Percentiles rank a stretch among this genome's conserved stretches.
Evolutionary conservation across 2,888 invertebrate genomes (phyloP).

Genomic region (Boloria euphrosyne): DNA sequence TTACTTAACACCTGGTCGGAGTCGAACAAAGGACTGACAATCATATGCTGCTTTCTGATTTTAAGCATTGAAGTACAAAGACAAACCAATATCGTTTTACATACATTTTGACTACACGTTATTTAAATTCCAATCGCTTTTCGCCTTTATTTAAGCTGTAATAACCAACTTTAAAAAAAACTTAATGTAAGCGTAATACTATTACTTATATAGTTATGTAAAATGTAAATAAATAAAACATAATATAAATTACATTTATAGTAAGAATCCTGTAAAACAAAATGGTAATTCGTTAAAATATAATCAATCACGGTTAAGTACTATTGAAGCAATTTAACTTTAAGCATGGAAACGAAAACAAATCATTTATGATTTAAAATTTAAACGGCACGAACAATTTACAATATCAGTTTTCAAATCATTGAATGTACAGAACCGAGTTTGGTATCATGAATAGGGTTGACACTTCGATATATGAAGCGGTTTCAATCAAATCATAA

Average conservation of each 20-base stretch:
- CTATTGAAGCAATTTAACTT: neutral
- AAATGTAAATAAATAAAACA: no score
- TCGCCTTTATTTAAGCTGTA: no score
- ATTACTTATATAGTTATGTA: no score
- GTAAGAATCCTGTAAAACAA: slow-evolving; percentile 3
- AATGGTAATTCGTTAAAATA: slow-evolving; percentile 1
- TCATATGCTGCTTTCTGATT: slow-evolving; percentile 13
- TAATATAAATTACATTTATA: no score
- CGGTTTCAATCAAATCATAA: no score
- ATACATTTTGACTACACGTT: no score
- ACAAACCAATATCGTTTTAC: neutral
- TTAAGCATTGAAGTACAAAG: neutral
- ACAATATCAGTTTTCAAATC: slow-evolving; percentile 1
- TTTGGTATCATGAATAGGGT: neutral
- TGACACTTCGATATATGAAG: slow-evolving; percentile 2
- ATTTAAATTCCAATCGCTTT: no score
- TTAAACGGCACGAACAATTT: slow-evolving; percentile 5
- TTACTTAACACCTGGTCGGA: slow-evolving; percentile 30
- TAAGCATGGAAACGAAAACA: slow-evolving; percentile 1
- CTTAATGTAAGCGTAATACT: no score
- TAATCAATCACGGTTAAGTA: neutral
- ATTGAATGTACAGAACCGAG: neutral
- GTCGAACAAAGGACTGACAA: slow-evolving; percentile 27
- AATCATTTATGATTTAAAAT: slow-evolving; percentile 1
- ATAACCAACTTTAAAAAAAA: no score